phyloP scores from a whole-genome alignment of 2,113 vertebrate genomes.

The Phycodurus eques region DNA sequence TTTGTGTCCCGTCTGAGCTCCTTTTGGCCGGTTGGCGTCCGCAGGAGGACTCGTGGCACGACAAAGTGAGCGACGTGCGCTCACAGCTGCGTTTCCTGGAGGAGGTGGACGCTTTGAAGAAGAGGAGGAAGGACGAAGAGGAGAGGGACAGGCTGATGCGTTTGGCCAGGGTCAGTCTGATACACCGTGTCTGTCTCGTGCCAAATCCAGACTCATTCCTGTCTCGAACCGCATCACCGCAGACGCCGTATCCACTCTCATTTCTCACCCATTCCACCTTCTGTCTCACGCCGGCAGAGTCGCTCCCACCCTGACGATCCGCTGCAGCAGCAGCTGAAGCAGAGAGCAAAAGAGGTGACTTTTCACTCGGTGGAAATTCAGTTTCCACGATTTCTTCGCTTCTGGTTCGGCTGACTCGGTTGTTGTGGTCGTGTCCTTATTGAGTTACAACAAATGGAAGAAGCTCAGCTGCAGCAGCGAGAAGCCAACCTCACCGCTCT shows the following conservation, averaged over 20 bases:
- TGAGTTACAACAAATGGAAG: constrained; percentile 88
- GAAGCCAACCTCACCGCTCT: constrained; percentile 92
- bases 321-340: constrained; percentile 87
- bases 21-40: neutral
- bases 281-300: constrained; percentile 71
- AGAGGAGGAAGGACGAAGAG: constrained; percentile 81
- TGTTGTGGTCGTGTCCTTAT: neutral
- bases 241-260: too few relatives aligned
- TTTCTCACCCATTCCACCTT: neutral
- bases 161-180: constrained; percentile 78
- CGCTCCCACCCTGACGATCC: constrained; percentile 88
- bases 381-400: neutral
- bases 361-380: neutral
- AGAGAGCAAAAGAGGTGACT: constrained; percentile 85
- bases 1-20: neutral
- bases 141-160: constrained; percentile 81
- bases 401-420: neutral
- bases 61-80: constrained; percentile 78
- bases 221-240: too few relatives aligned
- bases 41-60: constrained; percentile 78
- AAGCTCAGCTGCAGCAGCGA: constrained; percentile 85
- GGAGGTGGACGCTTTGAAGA: constrained; percentile 85
- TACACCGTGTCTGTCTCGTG: neutral
- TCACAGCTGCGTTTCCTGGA: constrained; percentile 90
- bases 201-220: neutral